These are phyloP conservation scores for Passer montanus DNA, from an alignment of 2,113 vertebrate genomes.

Conservation along the genomic window DNA sequence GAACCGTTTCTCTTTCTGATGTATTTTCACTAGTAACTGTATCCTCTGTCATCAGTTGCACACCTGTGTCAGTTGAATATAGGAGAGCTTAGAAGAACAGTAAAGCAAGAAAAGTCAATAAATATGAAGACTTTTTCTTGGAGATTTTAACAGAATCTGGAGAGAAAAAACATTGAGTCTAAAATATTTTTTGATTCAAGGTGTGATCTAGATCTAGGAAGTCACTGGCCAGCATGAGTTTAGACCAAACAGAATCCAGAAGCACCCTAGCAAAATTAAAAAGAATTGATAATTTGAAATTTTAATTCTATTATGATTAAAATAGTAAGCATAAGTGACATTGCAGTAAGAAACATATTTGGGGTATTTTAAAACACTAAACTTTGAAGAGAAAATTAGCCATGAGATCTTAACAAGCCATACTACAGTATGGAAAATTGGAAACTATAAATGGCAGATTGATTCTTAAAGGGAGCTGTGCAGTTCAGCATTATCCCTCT, in stretches of 20 bases:
- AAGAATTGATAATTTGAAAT: not conserved
- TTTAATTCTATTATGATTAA: not conserved
- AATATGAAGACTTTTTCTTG: not conserved
- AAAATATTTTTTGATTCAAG: not conserved
- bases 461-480: slow-evolving; percentile 35
- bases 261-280: not conserved
- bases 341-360: not conserved
- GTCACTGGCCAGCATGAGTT: not conserved
- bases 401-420: slow-evolving; percentile 28
- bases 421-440: slow-evolving; percentile 14
- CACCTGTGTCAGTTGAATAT: accelerated
- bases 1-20: not conserved
- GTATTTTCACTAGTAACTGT: not conserved
- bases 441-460: slow-evolving; percentile 39
- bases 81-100: not conserved
- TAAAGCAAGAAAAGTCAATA: not conserved
- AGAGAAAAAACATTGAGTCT: not conserved
- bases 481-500: slow-evolving; percentile 41
- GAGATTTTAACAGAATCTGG: not conserved
- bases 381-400: slow-evolving; percentile 29
- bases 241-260: not conserved
- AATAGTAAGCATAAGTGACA: not conserved
- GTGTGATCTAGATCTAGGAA: not conserved
- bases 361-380: not conserved
- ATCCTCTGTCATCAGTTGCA: not conserved